phyloP scores from a whole-genome alignment of 2,888 invertebrate species.

The Tanytarsus gracilentus region DNA sequence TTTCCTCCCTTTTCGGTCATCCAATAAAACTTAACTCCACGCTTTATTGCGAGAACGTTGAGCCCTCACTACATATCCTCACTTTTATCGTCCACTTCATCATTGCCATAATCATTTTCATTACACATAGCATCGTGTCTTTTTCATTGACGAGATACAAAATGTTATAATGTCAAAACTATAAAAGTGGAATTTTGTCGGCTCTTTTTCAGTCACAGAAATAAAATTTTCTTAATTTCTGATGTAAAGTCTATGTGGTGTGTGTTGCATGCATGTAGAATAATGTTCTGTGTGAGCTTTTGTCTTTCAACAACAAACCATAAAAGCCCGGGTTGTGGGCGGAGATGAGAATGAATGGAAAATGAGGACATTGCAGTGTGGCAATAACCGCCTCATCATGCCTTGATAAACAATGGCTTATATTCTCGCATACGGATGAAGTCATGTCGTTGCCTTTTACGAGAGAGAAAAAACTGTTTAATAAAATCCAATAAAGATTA shows the following conservation, averaged over 20 bases:
- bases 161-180: background rate
- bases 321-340: no score
- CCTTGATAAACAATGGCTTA: no score
- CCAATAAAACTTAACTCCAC: background rate
- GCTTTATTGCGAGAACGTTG: no score
- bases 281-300: no score
- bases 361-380: no score
- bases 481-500: constrained; percentile 4
- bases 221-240: background rate
- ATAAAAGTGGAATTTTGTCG: background rate
- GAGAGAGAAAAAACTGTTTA: background rate
- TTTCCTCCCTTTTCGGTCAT: background rate
- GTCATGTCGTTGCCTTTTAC: no score
- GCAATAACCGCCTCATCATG: no score
- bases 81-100: constrained; percentile 6
- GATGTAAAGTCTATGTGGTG: constrained; percentile 8
- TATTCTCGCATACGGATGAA: no score
- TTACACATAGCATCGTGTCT: background rate
- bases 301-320: no score
- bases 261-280: no score
- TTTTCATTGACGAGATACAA: background rate
- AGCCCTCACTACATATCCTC: no score
- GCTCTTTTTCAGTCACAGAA: background rate
- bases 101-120: constrained; percentile 3
- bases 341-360: no score